Base-by-base conservation (phyloP, 2,888 invertebrate species). In the Gryllus longicercus region DNA sequence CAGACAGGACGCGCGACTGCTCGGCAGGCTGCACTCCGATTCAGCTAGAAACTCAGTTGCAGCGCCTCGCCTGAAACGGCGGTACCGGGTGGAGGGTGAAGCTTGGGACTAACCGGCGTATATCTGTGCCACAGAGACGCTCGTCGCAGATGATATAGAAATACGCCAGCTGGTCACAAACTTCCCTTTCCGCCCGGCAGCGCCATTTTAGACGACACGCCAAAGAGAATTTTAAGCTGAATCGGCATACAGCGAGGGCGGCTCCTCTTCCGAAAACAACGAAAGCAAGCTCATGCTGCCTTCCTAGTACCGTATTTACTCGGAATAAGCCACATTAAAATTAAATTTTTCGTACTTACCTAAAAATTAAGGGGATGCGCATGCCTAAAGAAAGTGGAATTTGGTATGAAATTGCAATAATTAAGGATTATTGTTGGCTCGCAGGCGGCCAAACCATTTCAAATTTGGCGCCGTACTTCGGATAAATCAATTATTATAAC, bases 141-240 rank as follows among this genome's bases (percentile, higher is more conserved):
- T 4, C 63, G 3, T 16, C 63, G 4, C 16, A 63, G 16, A 4
- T n/a, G 63, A n/a, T 14, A 63, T 63, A 63, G 63, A n/a, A 14
- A n/a, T 8, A 8, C 63, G 63, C 14, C 63, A 8, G 63, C 63
- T 63, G 16, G n/a, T n/a, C 0, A 18, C 63, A 3, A 11, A 63
- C 63, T 63, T 63, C 63, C 16, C 63, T 63, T 63, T 63, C 63
- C n/a, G 11, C 63, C 63, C n/a, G 63, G n/a, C 63, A n/a, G 14
- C 63, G 63, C 63, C 63, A 63, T 63, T 63, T 63, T n/a, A 63
- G 63, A 16, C 63, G 63, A n/a, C 14, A 63, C 63, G 63, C n/a
- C 63, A 63, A 63, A 63, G 63, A 63, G 63, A 63, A 14, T 63
- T 63, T 63, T 63, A n/a, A 63, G 63, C 63, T 63, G 63, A 63